Percentiles rank a stretch among this genome's conserved stretches.
Conservation (phyloP, 2,888 invertebrate species). For the Cyclophora punctaria region DNA sequence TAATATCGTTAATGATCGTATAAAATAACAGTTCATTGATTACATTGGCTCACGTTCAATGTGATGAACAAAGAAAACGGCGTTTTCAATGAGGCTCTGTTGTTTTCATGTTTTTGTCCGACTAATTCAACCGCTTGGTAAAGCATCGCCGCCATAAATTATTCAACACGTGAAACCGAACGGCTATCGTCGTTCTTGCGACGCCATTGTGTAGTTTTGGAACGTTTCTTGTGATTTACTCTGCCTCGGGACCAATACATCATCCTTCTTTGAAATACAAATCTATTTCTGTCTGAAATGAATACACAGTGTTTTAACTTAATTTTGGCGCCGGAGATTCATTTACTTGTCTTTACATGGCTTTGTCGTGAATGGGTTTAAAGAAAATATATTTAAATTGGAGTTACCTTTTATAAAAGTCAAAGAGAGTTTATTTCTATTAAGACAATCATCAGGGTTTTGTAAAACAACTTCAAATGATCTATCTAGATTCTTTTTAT, state of each 20-base stretch:
- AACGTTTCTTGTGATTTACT: constrained; percentile 30
- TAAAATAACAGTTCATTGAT: constrained; percentile 29
- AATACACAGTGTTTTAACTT: constrained; percentile 11
- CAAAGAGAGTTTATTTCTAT: no score
- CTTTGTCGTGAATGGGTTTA: no score
- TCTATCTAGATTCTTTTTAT: no score
- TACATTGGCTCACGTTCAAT: constrained; percentile 31
- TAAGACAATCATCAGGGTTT: no score
- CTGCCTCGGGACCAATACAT: constrained; percentile 24
- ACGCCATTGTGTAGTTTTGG: constrained; percentile 46
- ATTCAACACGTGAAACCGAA: constrained; percentile 53
- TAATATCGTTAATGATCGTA: constrained; percentile 25
- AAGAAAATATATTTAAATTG: no score
- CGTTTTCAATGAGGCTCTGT: constrained; percentile 42
- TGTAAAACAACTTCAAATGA: no score
- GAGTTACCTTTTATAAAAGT: no score
- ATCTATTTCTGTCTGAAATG: constrained; percentile 23
- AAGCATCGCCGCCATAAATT: constrained; percentile 61
- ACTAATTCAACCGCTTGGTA: constrained; percentile 57
- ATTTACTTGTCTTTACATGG: no score
- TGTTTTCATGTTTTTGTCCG: constrained; percentile 46
- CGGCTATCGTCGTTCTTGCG: constrained; percentile 53
- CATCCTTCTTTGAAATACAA: constrained; percentile 20
- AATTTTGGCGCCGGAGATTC: constrained; percentile 5
- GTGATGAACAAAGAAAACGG: constrained; percentile 40